Evolutionary conservation across 2,797 vertebrate genomes (phyloP), one percentile per base, ranked within the genome.

Genomic region (Anolis apletophallus): DNA sequence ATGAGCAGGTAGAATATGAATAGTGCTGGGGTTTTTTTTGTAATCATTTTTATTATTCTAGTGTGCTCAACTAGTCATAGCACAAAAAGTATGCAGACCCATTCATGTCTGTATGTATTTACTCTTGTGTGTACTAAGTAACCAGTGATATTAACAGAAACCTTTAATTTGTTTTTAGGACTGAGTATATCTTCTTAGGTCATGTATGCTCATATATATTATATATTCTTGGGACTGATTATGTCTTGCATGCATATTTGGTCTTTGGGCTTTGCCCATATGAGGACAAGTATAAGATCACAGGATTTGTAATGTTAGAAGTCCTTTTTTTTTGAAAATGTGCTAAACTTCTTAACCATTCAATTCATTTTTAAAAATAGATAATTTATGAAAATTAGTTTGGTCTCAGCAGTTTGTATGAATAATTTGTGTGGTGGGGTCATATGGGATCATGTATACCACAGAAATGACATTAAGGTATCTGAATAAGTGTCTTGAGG

Each of bases 231-330:
- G 71, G 5, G 36, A 32, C 36, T 81, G 61, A 17, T n/a, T 50
- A n/a, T 71, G 26, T 55, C 77, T 72, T 32, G 46, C 50, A 85
- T 85, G 61, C 85, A 32, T 10, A 85, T 89, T 88, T 80, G 91
- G 89, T 90, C 79, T 94, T 92, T 93, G 84, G 85, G 87, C 46
- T 72, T 81, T 90, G 87, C 88, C 92, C 90, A 83, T 86, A 80
- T 90, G 87, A 89, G 78, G 86, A 71, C 86, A 68, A 77, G 34
- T 77, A 17, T 90, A 91, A 83, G 59, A 78, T 34, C 74, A 14
- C 90, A 91, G 84, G 59, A 78, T 82, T 89, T 16, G 2, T 87
- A 67, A 57, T 76, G 87, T 89, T 85, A 36, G 55, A 54, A 16
- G 52, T 91, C 73, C 73, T 12, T 85, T 91, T 91, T 85, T 80